phyloP scores from a whole-genome alignment of 2,888 invertebrate genomes.

The Melipona beecheii region DNA sequence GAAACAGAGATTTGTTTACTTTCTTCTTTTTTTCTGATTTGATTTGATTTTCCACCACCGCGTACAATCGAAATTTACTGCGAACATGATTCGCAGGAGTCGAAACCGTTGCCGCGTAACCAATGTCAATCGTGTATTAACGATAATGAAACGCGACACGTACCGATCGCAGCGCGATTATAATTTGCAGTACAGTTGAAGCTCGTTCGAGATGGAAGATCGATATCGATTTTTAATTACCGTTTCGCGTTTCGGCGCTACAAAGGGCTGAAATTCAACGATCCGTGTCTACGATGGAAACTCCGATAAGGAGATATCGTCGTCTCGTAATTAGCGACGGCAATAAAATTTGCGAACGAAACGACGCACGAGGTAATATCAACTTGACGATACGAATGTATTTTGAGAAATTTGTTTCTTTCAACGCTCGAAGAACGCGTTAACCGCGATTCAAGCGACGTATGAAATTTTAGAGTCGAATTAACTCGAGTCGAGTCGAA shows the following conservation, averaged over 20 bases:
- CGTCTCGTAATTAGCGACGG: not conserved
- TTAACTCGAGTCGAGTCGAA: too few species aligned
- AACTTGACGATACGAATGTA: too few species aligned
- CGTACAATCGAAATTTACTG: not conserved
- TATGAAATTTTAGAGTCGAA: too few species aligned
- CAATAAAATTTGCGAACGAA: too few species aligned
- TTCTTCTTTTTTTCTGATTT: not conserved
- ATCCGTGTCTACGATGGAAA: not conserved
- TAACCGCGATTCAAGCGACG: too few species aligned
- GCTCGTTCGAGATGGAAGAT: not conserved
- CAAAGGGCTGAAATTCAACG: constrained; percentile 1
- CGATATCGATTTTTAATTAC: constrained; percentile 4
- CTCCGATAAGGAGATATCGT: not conserved
- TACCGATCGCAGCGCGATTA: constrained; percentile 9
- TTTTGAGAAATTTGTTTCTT: too few species aligned
- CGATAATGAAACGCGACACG: constrained; percentile 29
- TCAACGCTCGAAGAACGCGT: too few species aligned
- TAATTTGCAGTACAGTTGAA: constrained; percentile 20
- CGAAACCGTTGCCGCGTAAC: constrained; percentile 22
- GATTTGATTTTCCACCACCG: not conserved
- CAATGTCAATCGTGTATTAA: constrained; percentile 12
- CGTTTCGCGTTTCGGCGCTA: not conserved
- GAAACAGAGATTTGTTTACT: not conserved
- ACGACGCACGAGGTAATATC: too few species aligned
- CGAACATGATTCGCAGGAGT: not conserved